Base-by-base conservation (phyloP, 2,113 vertebrate genomes). In the Brachirus orientalis region DNA sequence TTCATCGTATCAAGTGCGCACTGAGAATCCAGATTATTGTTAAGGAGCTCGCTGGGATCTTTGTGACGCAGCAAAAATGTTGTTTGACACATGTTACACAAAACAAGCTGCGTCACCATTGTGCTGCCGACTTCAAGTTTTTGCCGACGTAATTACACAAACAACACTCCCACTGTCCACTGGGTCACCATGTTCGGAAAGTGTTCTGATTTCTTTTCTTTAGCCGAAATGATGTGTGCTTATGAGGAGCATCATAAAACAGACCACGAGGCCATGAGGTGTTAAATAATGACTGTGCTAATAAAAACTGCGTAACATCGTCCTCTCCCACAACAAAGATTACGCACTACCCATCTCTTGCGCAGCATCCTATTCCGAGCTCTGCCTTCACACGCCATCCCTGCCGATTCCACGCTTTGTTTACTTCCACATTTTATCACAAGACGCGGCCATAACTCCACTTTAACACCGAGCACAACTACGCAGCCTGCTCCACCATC, bases 301-400 rank as follows among this genome's bases (percentile, higher is more conserved):
- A 85, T 77, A 62, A 51, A 40, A 87, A 87, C 87, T 91, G 90
- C 90, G 90, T 91, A 90, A 91, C 84, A 84, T 60, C 75, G 72
- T 84, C 80, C 80, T 81, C 63, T 79, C 71, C 82, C 73, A 80
- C 85, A 76, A 61, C 85, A 82, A 38, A 79, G 88, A 90, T 88
- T 90, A 88, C 87, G 88, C 91, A 90, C 87, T 82, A 56, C 60
- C 73, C 85, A 82, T 86, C 88, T 88, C 82, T 81, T 88, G 91
- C 91, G 89, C 92, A 92, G 91, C 91, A 93, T 92, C 91, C 89
- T 90, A 83, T 88, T 84, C 85, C 67, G 28, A 73, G 76, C 77
- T 80, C 73, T 84, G 65, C 83, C 80, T 87, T 85, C 77, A 71
- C 82, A 86, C 89, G 85, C 87, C 86, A 87, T 76, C 76, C 78